These are phyloP conservation scores for Homarus americanus DNA, from an alignment of 1,140 invertebrate species.

Conservation along the genomic window DNA sequence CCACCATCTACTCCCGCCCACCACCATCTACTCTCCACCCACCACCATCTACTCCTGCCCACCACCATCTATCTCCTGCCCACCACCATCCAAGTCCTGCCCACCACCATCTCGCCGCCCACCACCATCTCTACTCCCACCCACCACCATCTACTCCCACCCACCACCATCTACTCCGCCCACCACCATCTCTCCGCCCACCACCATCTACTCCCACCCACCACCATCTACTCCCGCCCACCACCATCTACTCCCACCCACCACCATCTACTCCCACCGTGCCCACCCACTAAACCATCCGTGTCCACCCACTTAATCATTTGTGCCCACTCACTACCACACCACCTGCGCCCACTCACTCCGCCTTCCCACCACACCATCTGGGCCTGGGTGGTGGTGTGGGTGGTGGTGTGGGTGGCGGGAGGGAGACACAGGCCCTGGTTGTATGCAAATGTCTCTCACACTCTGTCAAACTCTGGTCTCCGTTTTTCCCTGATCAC, in stretches of 20 bases:
- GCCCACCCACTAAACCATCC: neutral
- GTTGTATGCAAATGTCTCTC: slow-evolving; percentile 6
- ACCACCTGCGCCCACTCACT: neutral
- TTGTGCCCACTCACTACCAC: neutral
- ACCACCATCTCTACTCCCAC: too few species aligned
- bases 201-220: too few species aligned
- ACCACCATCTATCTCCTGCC: neutral
- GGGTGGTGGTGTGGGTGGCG: neutral
- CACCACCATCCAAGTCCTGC: neutral
- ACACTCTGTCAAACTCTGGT: neutral
- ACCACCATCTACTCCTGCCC: neutral
- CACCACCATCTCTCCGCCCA: too few species aligned
- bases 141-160: too few species aligned
- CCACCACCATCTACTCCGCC: too few species aligned
- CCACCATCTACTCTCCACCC: too few species aligned
- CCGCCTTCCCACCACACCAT: neutral
- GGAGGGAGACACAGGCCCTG: neutral
- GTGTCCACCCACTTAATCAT: neutral
- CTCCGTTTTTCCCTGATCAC: neutral
- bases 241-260: too few species aligned
- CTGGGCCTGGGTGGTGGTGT: neutral
- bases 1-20: neutral
- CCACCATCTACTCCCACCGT: too few species aligned
- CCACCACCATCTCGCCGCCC: too few species aligned
- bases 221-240: too few species aligned